phyloP scores from a whole-genome alignment of 2,113 vertebrate species.

The Syngnathus typhle region DNA sequence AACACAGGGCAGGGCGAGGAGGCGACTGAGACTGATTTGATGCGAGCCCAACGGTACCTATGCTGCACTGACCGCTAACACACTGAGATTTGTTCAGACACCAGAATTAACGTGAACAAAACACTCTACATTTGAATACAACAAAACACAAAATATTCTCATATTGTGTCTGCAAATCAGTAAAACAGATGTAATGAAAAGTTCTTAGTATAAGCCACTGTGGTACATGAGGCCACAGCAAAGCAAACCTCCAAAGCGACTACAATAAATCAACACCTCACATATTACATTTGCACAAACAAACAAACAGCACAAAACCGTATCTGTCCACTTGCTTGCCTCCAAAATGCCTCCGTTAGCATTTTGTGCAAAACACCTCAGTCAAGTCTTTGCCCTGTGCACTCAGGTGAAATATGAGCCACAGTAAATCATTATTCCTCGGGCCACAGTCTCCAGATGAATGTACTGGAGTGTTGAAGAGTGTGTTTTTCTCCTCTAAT shows the following conservation, averaged over 20 bases:
- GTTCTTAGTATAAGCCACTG: background rate
- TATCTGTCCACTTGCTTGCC: slow-evolving; percentile 59
- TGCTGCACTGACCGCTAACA: slow-evolving; percentile 32
- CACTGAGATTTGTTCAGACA: slow-evolving; percentile 58
- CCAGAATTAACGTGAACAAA: background rate
- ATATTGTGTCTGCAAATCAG: background rate
- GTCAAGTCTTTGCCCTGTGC: slow-evolving; percentile 73
- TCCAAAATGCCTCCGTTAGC: slow-evolving; percentile 70
- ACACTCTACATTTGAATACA: background rate
- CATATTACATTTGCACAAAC: slow-evolving; percentile 40
- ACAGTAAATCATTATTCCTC: slow-evolving; percentile 77
- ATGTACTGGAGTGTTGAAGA: slow-evolving; percentile 68
- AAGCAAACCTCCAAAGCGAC: background rate
- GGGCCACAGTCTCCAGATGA: slow-evolving; percentile 75
- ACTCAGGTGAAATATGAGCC: slow-evolving; percentile 77
- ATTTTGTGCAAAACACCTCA: slow-evolving; percentile 72
- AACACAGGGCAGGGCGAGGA: slow-evolving; percentile 48
- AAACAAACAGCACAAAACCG: slow-evolving; percentile 53
- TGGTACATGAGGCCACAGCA: background rate
- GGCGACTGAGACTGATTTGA: slow-evolving; percentile 61
- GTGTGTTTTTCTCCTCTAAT: slow-evolving; percentile 75
- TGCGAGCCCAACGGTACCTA: slow-evolving; percentile 60
- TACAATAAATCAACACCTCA: slow-evolving; percentile 24
- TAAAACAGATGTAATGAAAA: background rate
- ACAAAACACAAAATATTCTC: background rate